These are phyloP conservation scores for Melanostoma mellinum DNA, from an alignment of 2,888 invertebrate species.

Conservation along the genomic window DNA sequence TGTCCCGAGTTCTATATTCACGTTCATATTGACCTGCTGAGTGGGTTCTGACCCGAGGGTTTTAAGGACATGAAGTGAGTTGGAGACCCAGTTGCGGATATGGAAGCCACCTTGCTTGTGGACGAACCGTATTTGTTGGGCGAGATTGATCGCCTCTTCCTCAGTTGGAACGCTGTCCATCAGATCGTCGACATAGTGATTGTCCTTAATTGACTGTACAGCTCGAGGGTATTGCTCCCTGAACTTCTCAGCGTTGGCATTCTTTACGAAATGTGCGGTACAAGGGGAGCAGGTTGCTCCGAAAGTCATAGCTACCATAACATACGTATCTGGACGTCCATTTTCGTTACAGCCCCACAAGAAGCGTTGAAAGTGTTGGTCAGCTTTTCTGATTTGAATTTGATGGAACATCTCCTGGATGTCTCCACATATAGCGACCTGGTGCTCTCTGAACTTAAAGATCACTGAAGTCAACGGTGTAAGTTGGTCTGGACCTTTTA, in stretches of 20 bases:
- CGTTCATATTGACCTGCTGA: slow-evolving; percentile 7
- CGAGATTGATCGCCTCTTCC: slow-evolving; percentile 64
- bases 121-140: slow-evolving; percentile 57
- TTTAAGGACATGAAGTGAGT: slow-evolving; percentile 47
- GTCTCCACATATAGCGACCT: slow-evolving; percentile 75
- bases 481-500: slow-evolving; percentile 55
- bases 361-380: slow-evolving; percentile 75
- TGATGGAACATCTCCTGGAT: slow-evolving; percentile 75
- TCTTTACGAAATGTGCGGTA: slow-evolving; percentile 26
- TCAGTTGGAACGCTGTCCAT: slow-evolving; percentile 73
- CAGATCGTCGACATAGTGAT: slow-evolving; percentile 76
- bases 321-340: slow-evolving; percentile 61
- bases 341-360: slow-evolving; percentile 72
- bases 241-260: slow-evolving; percentile 38
- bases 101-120: slow-evolving; percentile 61
- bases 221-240: slow-evolving; percentile 5
- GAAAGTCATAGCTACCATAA: slow-evolving; percentile 73
- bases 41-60: slow-evolving; percentile 29
- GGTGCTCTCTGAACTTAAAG: slow-evolving; percentile 75
- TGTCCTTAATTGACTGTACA: slow-evolving; percentile 35
- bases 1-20: not conserved
- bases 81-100: slow-evolving; percentile 74
- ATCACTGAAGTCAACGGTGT: slow-evolving; percentile 77
- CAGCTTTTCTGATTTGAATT: slow-evolving; percentile 70
- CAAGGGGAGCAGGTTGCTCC: slow-evolving; percentile 73